These are phyloP conservation scores for Turritopsis dohrnii DNA, from an alignment of 30 jellyfish, hydroid and myxozoan genomes.

Conservation along the genomic window DNA sequence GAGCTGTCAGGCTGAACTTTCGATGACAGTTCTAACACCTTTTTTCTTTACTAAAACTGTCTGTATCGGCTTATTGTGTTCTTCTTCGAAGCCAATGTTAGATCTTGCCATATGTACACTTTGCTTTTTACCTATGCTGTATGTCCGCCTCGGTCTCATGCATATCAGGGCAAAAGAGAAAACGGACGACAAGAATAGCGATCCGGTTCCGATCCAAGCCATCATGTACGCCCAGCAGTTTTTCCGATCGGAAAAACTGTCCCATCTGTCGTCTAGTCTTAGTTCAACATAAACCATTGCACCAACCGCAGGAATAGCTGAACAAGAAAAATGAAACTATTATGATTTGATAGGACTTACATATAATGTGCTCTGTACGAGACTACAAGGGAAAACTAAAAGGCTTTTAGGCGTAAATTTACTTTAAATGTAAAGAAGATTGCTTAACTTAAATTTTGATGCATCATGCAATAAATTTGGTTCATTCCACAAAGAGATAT, in stretches of 20 bases:
- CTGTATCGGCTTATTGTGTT: neutral
- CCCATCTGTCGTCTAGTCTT: neutral
- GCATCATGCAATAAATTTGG: too few species aligned
- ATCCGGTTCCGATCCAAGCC: slow-evolving; percentile 12
- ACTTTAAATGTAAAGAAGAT: too few species aligned
- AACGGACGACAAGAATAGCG: neutral
- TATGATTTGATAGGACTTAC: neutral
- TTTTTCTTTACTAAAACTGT: neutral
- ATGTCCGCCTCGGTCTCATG: neutral
- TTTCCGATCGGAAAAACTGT: neutral
- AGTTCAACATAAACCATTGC: neutral
- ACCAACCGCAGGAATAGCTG: slow-evolving; percentile 11
- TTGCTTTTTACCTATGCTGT: neutral
- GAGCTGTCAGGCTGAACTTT: neutral
- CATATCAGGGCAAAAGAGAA: neutral
- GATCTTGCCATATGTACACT: neutral
- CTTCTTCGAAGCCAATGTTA: neutral
- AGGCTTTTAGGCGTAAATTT: too few species aligned
- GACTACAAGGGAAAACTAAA: too few species aligned
- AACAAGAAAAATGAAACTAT: neutral
- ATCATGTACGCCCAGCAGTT: slow-evolving; percentile 5
- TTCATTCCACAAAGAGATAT: too few species aligned
- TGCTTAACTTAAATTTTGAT: too few species aligned
- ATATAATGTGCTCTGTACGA: too few species aligned
- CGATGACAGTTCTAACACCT: neutral